phyloP scores from a whole-genome alignment of 2,888 invertebrate species.

The Trichopria drosophilae region DNA sequence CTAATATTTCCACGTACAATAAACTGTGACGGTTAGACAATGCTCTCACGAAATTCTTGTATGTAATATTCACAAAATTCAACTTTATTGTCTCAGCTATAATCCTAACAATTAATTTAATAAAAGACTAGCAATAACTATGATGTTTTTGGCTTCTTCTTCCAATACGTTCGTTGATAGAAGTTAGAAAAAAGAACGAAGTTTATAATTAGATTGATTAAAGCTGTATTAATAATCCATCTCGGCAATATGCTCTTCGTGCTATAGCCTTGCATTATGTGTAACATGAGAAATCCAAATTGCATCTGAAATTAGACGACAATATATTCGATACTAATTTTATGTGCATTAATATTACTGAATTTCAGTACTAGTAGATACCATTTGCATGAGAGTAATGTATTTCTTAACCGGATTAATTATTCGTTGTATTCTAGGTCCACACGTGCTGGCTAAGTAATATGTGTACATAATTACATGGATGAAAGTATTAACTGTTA shows the following conservation, averaged over 20 bases:
- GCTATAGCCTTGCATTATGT: constrained; percentile 60
- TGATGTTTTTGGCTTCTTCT: too few species aligned
- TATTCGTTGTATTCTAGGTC: constrained; percentile 61
- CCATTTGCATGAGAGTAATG: constrained; percentile 68
- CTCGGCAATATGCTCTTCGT: constrained; percentile 63
- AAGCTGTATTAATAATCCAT: constrained; percentile 59
- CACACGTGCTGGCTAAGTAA: constrained; percentile 67
- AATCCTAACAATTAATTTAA: too few species aligned
- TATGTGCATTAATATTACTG: too few species aligned
- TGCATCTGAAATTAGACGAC: constrained; percentile 61
- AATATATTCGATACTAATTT: too few species aligned
- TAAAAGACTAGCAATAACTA: too few species aligned
- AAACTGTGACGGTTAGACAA: too few species aligned
- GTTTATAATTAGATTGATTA: constrained; percentile 65
- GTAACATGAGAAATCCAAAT: constrained; percentile 65
- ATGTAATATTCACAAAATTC: too few species aligned
- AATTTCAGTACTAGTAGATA: too few species aligned
- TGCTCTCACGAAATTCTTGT: too few species aligned
- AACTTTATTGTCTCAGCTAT: too few species aligned
- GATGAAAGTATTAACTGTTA: constrained; percentile 67
- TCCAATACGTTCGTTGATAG: constrained; percentile 65
- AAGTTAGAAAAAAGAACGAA: constrained; percentile 73
- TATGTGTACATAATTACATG: constrained; percentile 77
- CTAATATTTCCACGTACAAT: too few species aligned
- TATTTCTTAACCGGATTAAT: constrained; percentile 64